Percentiles rank a stretch among this genome's conserved stretches.
Evolutionary conservation across 2,888 invertebrate species (phyloP).

Genomic region (Macrophya annulata): DNA sequence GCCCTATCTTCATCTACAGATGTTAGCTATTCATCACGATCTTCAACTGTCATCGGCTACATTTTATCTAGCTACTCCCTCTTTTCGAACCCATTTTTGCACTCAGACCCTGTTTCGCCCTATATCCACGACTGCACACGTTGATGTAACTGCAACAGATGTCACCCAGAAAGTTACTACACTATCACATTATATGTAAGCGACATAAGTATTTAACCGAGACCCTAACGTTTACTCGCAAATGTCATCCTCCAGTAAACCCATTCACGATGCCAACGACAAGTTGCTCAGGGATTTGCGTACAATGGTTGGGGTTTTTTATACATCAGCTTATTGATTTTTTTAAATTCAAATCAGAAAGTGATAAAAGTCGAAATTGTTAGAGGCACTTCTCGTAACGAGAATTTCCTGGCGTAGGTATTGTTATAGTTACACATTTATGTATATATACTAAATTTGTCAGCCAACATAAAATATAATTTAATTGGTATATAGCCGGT

Average conservation of each 20-base stretch:
- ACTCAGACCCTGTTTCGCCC: constrained; percentile 30
- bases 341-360: constrained; percentile 1
- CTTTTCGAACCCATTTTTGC: constrained; percentile 44
- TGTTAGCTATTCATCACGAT: constrained; percentile 50
- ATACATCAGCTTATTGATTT: constrained; percentile 1
- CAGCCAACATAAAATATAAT: not conserved
- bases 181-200: constrained; percentile 3
- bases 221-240: constrained; percentile 32
- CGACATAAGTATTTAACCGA: constrained; percentile 34
- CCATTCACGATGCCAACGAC: constrained; percentile 3
- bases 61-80: constrained; percentile 41
- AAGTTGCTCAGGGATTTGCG: not conserved
- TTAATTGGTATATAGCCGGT: not conserved
- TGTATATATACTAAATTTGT: not conserved
- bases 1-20: constrained; percentile 36
- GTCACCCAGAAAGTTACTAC: constrained; percentile 12
- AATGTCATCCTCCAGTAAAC: constrained; percentile 23
- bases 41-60: constrained; percentile 53
- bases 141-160: constrained; percentile 14
- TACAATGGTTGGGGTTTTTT: not conserved
- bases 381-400: not conserved
- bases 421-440: not conserved
- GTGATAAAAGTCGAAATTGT: not conserved
- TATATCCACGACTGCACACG: constrained; percentile 26
- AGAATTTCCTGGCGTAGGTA: not conserved